A percentile compares a stretch with the other conserved stretches of the same genome.
phyloP scores from a whole-genome alignment of 2,113 vertebrate species.

The Campylomormyrus tamandua region DNA sequence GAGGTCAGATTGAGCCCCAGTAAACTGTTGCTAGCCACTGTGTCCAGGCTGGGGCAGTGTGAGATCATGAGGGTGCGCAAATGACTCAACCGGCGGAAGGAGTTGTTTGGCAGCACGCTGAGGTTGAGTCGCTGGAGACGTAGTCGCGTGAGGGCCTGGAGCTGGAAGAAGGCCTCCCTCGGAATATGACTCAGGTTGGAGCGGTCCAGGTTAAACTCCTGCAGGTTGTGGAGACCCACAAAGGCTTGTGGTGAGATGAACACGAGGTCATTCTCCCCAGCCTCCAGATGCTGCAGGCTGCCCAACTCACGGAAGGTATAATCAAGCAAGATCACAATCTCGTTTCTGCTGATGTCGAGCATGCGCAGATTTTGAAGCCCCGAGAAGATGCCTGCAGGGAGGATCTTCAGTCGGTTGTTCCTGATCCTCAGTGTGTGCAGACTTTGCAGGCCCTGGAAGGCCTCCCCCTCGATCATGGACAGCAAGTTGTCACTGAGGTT shows the following conservation, averaged over 20 bases:
- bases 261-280: slow-evolving; percentile 64
- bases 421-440: slow-evolving; percentile 55
- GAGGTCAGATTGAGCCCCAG: slow-evolving; percentile 72
- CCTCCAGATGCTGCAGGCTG: slow-evolving; percentile 55
- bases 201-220: slow-evolving; percentile 64
- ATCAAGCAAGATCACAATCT: slow-evolving; percentile 76
- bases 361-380: slow-evolving; percentile 61
- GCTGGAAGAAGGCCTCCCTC: slow-evolving; percentile 58
- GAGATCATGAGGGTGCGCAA: slow-evolving; percentile 66
- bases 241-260: slow-evolving; percentile 72
- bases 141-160: slow-evolving; percentile 52
- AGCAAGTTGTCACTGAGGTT: slow-evolving; percentile 76
- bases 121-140: slow-evolving; percentile 57
- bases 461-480: slow-evolving; percentile 63
- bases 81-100: slow-evolving; percentile 54
- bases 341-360: slow-evolving; percentile 72
- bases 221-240: slow-evolving; percentile 52
- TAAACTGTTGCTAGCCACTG: slow-evolving; percentile 64
- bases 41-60: slow-evolving; percentile 60
- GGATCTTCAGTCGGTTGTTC: slow-evolving; percentile 67
- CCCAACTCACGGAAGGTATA: slow-evolving; percentile 66
- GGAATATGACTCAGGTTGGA: slow-evolving; percentile 72
- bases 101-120: slow-evolving; percentile 55
- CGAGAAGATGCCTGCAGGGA: slow-evolving; percentile 63
- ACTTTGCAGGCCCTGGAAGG: slow-evolving; percentile 60